Evolutionary conservation across 2,113 vertebrate genomes (phyloP).

Genomic region (Bufo bufo): DNA sequence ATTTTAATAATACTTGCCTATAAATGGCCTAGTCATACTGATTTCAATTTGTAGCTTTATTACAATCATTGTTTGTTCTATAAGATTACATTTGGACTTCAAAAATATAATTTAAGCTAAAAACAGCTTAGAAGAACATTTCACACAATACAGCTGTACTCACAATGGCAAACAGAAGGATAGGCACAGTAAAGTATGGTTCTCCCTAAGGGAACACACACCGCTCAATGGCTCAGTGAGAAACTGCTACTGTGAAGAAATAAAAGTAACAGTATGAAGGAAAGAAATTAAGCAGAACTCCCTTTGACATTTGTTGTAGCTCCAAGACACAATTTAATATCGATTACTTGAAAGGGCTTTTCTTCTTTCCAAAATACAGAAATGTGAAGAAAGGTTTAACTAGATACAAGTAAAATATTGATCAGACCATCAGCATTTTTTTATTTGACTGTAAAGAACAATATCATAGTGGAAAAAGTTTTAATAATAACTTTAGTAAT

Average conservation of each 20-base stretch:
- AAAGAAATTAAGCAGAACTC: constrained; percentile 30
- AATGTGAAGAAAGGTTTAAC: neutral
- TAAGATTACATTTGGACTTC: constrained; percentile 14
- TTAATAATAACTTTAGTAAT: neutral
- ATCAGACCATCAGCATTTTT: neutral
- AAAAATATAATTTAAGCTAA: constrained; percentile 2
- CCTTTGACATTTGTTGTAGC: constrained; percentile 35
- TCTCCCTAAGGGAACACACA: constrained; percentile 32
- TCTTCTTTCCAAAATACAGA: neutral
- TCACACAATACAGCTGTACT: constrained; percentile 16
- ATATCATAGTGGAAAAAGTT: neutral
- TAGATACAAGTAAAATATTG: neutral
- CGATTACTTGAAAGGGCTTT: constrained; percentile 13
- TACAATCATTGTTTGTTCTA: constrained; percentile 19
- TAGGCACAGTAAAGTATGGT: constrained; percentile 3
- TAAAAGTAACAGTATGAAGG: constrained; percentile 42
- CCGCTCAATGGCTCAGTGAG: constrained; percentile 26
- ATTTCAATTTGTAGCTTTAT: neutral
- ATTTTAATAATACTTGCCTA: neutral
- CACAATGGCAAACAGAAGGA: constrained; percentile 39
- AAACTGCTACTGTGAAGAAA: constrained; percentile 30
- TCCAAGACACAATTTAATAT: constrained; percentile 22
- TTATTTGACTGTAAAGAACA: neutral
- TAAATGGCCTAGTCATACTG: neutral
- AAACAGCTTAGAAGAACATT: constrained; percentile 31